Base-by-base conservation (phyloP, 1,140 invertebrate genomes). In the Tetramorium parvispinum region DNA sequence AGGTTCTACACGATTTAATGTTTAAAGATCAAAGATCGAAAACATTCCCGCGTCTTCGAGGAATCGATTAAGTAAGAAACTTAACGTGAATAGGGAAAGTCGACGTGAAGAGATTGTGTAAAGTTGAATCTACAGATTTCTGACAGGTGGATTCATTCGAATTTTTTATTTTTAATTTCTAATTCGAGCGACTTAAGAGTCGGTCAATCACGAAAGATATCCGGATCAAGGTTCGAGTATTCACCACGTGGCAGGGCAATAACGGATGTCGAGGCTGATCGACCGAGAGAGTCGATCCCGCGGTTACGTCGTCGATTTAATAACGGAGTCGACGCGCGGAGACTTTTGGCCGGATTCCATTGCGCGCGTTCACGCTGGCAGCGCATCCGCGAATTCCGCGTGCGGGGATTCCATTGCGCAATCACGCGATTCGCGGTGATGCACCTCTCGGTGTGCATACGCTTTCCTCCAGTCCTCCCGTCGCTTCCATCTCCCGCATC, bases 341-440 rank as follows among this genome's bases (percentile, higher is more conserved):
- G 18, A 68, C 37, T 87, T 87, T 88, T 83, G 81, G 78, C 70
- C 70, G 24, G 82, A 87, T 70, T 83, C 78, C 43, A 83, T 49
- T 51, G 70, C 85, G 85, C 85, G 85, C 73, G 57, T 16, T 51
- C 59, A 27, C 59, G 85, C 46, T 86, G 76, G 76, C 85, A 83
- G 53, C 40, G 24, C 13, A 46, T 82, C 40, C 51, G 79, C 66
- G 68, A 83, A 83, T 83, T 83, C 53, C 79, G 79, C 53, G 40
- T 37, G 40, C 40, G 40, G 61, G 10, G 2, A 70, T 18, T 49
- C 32, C 68, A 73, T 83, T 83, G 68, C 43, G 53, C 79, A 83
- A 83, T 75, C 24, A 63, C 18, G 66, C 53, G 66, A 73, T 32
- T 73, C 63, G 24, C 79, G 79, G 53, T 40, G 53, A 82, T 18